Conservation (phyloP, 1,140 invertebrate species). For the Brachionus plicatilis region DNA sequence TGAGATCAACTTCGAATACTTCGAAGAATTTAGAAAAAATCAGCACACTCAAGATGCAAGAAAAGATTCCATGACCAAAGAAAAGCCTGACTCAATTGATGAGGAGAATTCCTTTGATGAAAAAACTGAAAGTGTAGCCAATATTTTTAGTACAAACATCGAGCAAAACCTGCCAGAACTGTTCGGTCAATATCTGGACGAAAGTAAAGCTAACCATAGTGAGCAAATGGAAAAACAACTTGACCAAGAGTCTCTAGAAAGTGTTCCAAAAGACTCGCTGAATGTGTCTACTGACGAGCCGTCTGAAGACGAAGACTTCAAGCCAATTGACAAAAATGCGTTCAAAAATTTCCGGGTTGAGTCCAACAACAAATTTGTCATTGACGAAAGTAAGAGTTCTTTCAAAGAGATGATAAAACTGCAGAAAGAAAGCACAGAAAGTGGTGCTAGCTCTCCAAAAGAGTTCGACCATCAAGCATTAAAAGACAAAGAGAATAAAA, state of each 20-base stretch:
- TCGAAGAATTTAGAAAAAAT: not conserved
- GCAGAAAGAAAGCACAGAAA: not conserved
- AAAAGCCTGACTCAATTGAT: not conserved
- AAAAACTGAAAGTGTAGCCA: not conserved
- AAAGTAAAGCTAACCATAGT: not conserved
- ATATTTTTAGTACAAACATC: constrained; percentile 31
- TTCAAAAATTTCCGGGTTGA: constrained; percentile 28
- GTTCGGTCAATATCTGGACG: constrained; percentile 4
- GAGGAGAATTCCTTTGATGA: not conserved
- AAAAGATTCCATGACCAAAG: not conserved
- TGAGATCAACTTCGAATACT: constrained; percentile 4
- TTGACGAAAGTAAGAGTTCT: not conserved
- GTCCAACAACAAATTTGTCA: not conserved
- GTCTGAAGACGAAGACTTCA: constrained; percentile 6
- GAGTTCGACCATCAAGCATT: not conserved
- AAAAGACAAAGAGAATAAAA: not conserved
- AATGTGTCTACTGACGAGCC: not conserved
- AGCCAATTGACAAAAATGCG: constrained; percentile 21
- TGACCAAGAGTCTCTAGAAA: not conserved
- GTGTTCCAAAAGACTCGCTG: not conserved
- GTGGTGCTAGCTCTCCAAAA: not conserved
- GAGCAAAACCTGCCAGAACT: constrained; percentile 3
- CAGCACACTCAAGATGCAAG: not conserved
- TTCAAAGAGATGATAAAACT: not conserved
- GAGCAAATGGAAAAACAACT: not conserved